phyloP scores from a whole-genome alignment of 2,113 vertebrate species.

The Psilopsiagon aurifrons region DNA sequence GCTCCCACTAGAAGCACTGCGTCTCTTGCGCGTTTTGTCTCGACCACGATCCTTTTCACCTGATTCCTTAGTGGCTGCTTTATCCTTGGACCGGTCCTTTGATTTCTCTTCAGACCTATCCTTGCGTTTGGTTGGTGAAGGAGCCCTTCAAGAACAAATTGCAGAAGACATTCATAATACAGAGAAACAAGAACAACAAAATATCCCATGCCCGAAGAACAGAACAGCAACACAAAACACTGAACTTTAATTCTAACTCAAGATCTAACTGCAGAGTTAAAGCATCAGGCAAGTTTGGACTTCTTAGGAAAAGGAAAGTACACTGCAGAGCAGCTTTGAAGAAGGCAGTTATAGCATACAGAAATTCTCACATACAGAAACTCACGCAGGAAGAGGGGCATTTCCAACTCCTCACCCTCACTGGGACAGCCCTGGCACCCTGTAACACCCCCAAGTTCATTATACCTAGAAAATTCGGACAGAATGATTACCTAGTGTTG shows the following conservation, averaged over 20 bases:
- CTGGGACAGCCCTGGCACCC: background rate
- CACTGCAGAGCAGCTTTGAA: background rate
- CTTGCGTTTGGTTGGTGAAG: constrained; percentile 94
- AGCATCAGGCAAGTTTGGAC: background rate
- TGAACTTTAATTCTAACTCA: background rate
- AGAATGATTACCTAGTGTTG: constrained; percentile 70
- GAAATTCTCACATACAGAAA: background rate
- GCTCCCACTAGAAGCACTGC: constrained; percentile 92
- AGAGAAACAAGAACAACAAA: background rate
- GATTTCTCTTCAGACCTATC: constrained; percentile 92
- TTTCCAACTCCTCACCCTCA: constrained; percentile 16
- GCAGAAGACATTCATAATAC: background rate
- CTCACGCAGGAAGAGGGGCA: background rate
- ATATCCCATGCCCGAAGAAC: background rate
- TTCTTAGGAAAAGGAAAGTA: background rate
- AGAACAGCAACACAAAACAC: background rate
- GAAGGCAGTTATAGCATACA: background rate
- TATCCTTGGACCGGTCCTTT: constrained; percentile 94
- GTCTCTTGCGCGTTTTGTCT: constrained; percentile 90
- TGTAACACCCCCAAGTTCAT: background rate
- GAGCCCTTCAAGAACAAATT: constrained; percentile 82
- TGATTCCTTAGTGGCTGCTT: constrained; percentile 83
- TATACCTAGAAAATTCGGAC: constrained; percentile 61
- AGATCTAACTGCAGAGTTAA: background rate
- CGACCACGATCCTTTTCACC: constrained; percentile 91